These are phyloP conservation scores for Stegodyphus mimosarum DNA, from an alignment of 1,140 invertebrate species.

Conservation along the genomic window DNA sequence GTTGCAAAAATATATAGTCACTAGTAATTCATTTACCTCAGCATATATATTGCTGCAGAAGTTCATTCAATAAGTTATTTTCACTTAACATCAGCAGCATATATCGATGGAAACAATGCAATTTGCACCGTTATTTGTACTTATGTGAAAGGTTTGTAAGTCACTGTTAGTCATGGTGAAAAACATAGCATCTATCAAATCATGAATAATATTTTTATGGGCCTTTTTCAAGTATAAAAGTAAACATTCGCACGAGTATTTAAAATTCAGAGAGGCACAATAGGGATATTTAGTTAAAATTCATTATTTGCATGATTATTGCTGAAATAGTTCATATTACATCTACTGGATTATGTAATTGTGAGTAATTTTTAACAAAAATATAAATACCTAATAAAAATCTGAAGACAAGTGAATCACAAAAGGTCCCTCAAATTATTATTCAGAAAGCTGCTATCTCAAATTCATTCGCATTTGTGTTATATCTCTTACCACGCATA, in stretches of 20 bases:
- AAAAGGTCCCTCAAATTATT: conserved; percentile 61
- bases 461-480: neutral
- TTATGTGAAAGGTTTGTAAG: conserved; percentile 34
- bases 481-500: neutral
- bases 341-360: too few species aligned
- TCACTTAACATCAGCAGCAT: conserved; percentile 44
- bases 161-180: conserved; percentile 34
- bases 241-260: neutral
- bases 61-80: conserved; percentile 24
- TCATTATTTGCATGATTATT: too few species aligned
- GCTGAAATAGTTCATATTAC: too few species aligned
- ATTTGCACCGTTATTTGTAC: conserved; percentile 25
- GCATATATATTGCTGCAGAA: neutral
- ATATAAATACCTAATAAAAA: too few species aligned
- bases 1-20: conserved; percentile 56
- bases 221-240: conserved; percentile 20
- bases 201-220: conserved; percentile 59
- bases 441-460: conserved; percentile 50
- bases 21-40: conserved; percentile 13
- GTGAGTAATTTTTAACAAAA: too few species aligned
- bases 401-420: neutral
- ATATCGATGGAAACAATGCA: conserved; percentile 23
- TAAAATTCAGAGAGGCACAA: neutral
- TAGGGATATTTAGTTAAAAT: neutral
- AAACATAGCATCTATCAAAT: conserved; percentile 56